These are phyloP conservation scores for Halichoerus grypus DNA, from an alignment of 2,113 vertebrate species.

Conservation along the genomic window DNA sequence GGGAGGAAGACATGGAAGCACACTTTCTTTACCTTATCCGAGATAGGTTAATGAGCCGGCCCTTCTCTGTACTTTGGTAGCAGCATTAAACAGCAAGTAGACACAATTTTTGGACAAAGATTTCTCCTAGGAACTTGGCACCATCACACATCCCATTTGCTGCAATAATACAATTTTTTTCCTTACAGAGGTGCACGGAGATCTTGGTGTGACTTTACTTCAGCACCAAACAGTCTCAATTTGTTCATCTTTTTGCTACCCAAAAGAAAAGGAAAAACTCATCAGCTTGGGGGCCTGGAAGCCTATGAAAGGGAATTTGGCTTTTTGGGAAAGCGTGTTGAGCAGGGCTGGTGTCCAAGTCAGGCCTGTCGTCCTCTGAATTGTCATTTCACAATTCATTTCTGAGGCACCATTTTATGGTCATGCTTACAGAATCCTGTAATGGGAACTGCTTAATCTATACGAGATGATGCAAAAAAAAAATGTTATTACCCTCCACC, in stretches of 20 bases:
- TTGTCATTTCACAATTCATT: conserved; percentile 52
- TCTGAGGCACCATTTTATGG: conserved; percentile 36
- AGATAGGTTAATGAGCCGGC: conserved; percentile 41
- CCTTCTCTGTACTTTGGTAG: conserved; percentile 11
- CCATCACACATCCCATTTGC: conserved; percentile 56
- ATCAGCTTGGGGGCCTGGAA: neutral
- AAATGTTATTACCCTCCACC: neutral
- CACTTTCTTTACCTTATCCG: neutral
- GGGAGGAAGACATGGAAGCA: neutral
- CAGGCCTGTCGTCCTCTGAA: neutral
- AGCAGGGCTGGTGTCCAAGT: neutral
- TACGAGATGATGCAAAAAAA: neutral
- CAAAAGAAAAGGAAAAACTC: neutral
- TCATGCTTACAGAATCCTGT: neutral
- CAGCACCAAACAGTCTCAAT: neutral
- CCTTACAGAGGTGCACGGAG: conserved; percentile 43
- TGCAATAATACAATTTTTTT: neutral
- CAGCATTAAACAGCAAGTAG: conserved; percentile 19
- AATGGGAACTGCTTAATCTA: conserved; percentile 10
- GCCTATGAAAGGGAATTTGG: neutral
- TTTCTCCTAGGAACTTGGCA: conserved; percentile 66
- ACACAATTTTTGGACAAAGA: conserved; percentile 21
- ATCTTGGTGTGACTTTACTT: conserved; percentile 36
- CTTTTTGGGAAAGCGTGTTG: neutral
- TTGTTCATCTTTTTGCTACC: conserved; percentile 19